These are phyloP conservation scores for Anorthoa munda DNA, from an alignment of 2,888 invertebrate genomes.

Conservation along the genomic window DNA sequence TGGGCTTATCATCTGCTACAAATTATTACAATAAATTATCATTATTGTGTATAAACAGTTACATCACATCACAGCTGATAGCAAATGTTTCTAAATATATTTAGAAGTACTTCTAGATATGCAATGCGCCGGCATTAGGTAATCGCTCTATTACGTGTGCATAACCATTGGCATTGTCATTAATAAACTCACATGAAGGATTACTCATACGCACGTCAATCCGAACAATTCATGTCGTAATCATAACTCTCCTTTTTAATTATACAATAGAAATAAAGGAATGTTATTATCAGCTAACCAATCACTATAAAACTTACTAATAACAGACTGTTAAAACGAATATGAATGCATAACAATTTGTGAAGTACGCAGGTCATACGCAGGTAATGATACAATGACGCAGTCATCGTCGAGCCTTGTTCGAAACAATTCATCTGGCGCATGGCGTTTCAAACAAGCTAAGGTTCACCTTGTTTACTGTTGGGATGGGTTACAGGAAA, in stretches of 20 bases:
- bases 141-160: constrained; percentile 49
- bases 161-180: constrained; percentile 53
- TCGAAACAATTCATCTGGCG: constrained; percentile 18
- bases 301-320: constrained; percentile 36
- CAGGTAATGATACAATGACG: constrained; percentile 23
- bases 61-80: constrained; percentile 22
- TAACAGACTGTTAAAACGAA: constrained; percentile 37
- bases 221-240: constrained; percentile 62
- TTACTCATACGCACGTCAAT: constrained; percentile 61
- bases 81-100: constrained; percentile 42
- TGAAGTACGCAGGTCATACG: constrained; percentile 16
- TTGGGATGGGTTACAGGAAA: constrained; percentile 47
- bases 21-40: constrained; percentile 6
- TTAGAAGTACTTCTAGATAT: constrained; percentile 18
- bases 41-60: constrained; percentile 6
- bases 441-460: constrained; percentile 25
- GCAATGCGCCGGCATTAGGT: constrained; percentile 36
- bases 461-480: constrained; percentile 48
- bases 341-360: constrained; percentile 24
- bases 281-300: constrained; percentile 44
- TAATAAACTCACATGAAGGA: constrained; percentile 43
- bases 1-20: not conserved
- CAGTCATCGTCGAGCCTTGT: constrained; percentile 17
- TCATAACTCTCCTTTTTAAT: constrained; percentile 60
- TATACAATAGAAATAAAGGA: constrained; percentile 55